Base-by-base conservation (phyloP, 1,140 invertebrate species). In the Colletes gigas region DNA sequence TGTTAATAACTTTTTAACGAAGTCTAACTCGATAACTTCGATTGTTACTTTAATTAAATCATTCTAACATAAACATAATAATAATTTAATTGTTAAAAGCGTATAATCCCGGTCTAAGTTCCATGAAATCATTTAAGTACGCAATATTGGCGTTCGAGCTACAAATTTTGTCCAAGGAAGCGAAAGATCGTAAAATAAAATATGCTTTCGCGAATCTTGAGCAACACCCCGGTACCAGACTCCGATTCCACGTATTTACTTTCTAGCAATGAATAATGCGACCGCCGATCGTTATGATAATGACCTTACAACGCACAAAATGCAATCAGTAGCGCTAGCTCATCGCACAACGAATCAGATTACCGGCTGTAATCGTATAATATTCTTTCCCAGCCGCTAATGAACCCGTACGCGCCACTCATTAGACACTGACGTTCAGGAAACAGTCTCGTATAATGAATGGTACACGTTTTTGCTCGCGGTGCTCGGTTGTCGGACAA, bases 341-440 rank as follows among this genome's bases (percentile, higher is more conserved):
- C 12, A 50, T 70, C 57, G 75, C 44, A 17, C 17, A 69, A 65
- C 69, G 70, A 83, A 80, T 80, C 66, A 44, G 47, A 44, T 62
- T 54, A 57, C 54, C 63, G 44, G 1, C 21, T 21, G 52, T 79
- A 69, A 55, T 65, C 73, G 70, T 57, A 47, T 68, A 67, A 84
- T 72, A 80, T 83, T 80, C 62, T 68, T 80, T 65, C 39, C 15
- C 17, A n/a, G 50, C 21, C 67, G 55, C 54, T 85, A 85, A 85
- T 81, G 83, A 84, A 76, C 82, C 72, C 57, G 73, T 76, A 84
- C 59, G 54, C 50, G 63, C 62, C 52, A 62, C 72, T 85, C 83
- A 60, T 85, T 84, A 85, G 71, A 84, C 83, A 65, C 44, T 59
- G 72, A 50, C 72, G 77, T 81, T 77, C 59, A 44, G 70, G 50